Conservation (phyloP, 2,797 vertebrate species). For the Cyclopterus lumpus region DNA sequence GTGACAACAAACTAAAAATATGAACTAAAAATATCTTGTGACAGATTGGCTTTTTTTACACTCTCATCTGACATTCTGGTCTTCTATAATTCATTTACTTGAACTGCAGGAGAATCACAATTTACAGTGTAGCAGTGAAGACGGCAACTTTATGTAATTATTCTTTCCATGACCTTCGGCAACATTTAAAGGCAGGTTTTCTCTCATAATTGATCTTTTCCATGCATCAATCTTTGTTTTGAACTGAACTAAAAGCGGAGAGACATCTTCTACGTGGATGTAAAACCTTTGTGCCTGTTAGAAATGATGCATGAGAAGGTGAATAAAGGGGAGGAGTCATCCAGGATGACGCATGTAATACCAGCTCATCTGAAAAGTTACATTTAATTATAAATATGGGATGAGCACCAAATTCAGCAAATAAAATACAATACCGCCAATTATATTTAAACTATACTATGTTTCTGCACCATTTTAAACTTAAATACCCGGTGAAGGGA, state of each 20-base stretch:
- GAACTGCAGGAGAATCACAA: constrained; percentile 39
- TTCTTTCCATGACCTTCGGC: constrained; percentile 36
- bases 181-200: constrained; percentile 14
- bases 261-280: constrained; percentile 13
- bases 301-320: constrained; percentile 19
- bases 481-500: neutral
- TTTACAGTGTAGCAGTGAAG: constrained; percentile 30
- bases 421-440: neutral
- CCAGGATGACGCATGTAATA: neutral
- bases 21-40: constrained; percentile 58
- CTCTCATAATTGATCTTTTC: constrained; percentile 38
- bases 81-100: constrained; percentile 50
- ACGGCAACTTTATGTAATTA: constrained; percentile 41
- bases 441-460: neutral
- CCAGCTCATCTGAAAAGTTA: neutral
- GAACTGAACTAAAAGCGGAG: constrained; percentile 15
- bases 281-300: constrained; percentile 21
- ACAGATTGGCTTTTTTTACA: constrained; percentile 54
- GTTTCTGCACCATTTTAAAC: neutral
- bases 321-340: constrained; percentile 1
- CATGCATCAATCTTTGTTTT: constrained; percentile 23
- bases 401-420: neutral
- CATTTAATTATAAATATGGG: neutral
- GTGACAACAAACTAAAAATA: constrained; percentile 74
- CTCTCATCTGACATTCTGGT: constrained; percentile 7